Evolutionary conservation across 2,113 vertebrate genomes (phyloP), one percentile per base, ranked within the genome.

Genomic region (Rhynchomys soricoides): DNA sequence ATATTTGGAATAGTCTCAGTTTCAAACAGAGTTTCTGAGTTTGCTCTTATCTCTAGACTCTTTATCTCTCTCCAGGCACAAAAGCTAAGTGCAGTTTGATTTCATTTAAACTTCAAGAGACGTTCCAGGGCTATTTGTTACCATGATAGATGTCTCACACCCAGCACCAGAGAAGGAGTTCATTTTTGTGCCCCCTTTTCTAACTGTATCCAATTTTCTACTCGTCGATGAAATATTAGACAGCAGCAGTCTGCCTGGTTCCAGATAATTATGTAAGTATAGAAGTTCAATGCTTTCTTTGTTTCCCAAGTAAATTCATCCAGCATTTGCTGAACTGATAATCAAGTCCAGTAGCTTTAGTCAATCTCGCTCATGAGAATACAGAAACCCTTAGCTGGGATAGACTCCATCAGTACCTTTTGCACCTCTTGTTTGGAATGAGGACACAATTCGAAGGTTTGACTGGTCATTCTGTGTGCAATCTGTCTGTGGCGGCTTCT

Each of bases 231-330:
- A 93, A 93, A 82, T 95, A 95, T 96, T 94, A 89, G 73, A 89
- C 43, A 93, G 71, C 43, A 45, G 81, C 55, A 40, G 75, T 71
- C 62, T 95, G 50, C 62, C 90, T 95, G 66, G 79, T 89, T 95
- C 55, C 93, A 95, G 97, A 89, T 64, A 86, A 85, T 91, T 89
- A 19, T 91, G 91, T 92, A 90, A 91, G 45, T 91, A 43, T 89
- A 82, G 19, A 86, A 92, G 78, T 91, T 94, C 97, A 97, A 97
- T 91, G 82, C 92, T 89, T 83, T 57, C 96, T 97, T 98, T 98
- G 97, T 98, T 96, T 95, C 50, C 81, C 62, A 75, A 79, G 97
- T 79, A 97, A 97, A 94, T 19, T 74, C 92, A 96, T 75, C 71
- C 62, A 92, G 68, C 70, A 70, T 74, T 90, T 89, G 66, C 90